Evolutionary conservation across 2,113 vertebrate species (phyloP), one percentile per base, ranked within the genome.

Genomic region (Cygnus buccinator): DNA sequence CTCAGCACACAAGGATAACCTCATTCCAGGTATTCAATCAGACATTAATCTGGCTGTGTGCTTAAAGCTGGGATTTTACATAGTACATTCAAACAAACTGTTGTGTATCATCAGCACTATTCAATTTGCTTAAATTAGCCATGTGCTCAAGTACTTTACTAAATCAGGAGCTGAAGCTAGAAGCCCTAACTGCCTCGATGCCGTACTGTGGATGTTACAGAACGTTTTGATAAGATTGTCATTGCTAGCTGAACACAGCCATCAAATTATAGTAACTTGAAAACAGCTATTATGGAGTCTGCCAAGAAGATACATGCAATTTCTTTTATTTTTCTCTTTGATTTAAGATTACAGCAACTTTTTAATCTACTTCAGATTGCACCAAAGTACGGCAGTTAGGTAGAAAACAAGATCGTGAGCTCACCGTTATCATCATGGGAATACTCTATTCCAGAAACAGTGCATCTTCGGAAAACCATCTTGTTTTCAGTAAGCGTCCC

Each of bases 401-500:
- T 2, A 92, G 81, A 70, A 94, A 89, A 65, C 6, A 54, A 77
- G 52, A 70, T n/a, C 44, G 39, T 11, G 25, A 78, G 94, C 98
- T 98, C 95, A 99, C 99, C 99, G 0, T 99, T 99, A 22, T 99
- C 99, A 93, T 99, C 99, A n/a, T 99, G 99, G 29, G 99, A 99
- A 97, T 99, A 99, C 94, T 99, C 99, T 91, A 98, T 97, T 70
- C 99, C 99, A 35, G 99, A 99, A 91, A 99, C 99, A 4, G 98
- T 99, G 96, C 99, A 99, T 72, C 99, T 98, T 41, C 99, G 98
- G 96, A 99, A 99, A 95, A 99, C 99, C 99, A 99, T 99, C 98
- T 99, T 99, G 96, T 99, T 99, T 94, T 99, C 99, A 0, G 99
- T 99, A 61, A 99, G 98, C 6, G 99, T 99, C 86, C 99, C 99